Conservation (phyloP, 2,797 vertebrate species). For the Selene dorsalis region DNA sequence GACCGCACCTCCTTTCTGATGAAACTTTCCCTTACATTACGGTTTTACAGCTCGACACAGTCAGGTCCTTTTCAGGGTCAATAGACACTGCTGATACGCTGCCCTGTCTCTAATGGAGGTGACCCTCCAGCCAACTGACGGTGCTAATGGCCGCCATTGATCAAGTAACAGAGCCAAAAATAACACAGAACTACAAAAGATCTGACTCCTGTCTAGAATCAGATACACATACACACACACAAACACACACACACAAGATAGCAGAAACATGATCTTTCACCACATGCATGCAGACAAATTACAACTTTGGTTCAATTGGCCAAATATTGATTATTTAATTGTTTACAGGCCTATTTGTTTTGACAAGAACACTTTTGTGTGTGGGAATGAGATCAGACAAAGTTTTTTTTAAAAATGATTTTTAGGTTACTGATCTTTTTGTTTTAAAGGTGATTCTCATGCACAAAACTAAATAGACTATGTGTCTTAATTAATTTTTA, state of each 20-base stretch:
- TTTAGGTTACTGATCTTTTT: neutral
- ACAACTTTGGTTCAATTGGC: neutral
- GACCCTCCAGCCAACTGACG: constrained; percentile 15
- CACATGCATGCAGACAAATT: neutral
- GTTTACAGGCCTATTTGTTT: neutral
- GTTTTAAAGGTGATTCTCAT: neutral
- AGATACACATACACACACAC: constrained; percentile 1
- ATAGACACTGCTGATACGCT: neutral
- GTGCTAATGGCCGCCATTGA: constrained; percentile 60
- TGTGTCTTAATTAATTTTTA: too few species aligned
- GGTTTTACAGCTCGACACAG: constrained; percentile 30
- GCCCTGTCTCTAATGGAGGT: constrained; percentile 55
- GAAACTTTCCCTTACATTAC: constrained; percentile 35
- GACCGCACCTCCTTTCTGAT: constrained; percentile 10
- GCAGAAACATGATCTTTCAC: constrained; percentile 6
- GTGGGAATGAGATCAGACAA: neutral
- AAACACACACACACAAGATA: neutral
- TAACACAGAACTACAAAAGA: constrained; percentile 56
- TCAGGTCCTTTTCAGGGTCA: constrained; percentile 50
- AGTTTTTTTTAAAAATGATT: too few species aligned
- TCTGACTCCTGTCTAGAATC: constrained; percentile 44
- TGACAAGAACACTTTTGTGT: neutral
- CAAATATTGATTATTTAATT: neutral
- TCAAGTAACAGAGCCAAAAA: constrained; percentile 70
- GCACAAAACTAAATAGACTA: too few species aligned